phyloP scores from a whole-genome alignment of 1,140 invertebrate genomes.

The Vollenhovia emeryi region DNA sequence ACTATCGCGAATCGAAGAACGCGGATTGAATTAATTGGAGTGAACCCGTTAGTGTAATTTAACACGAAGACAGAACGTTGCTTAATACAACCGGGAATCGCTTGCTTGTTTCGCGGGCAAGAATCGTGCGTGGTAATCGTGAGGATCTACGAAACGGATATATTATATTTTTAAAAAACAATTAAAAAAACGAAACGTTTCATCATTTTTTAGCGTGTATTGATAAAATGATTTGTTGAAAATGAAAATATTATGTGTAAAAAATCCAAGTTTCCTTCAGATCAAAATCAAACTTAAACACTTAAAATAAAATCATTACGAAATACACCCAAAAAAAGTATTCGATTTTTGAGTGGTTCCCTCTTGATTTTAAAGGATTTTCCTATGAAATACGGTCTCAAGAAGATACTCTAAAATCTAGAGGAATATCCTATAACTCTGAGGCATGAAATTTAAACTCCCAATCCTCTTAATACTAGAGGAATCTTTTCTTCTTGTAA shows the following conservation, averaged over 20 bases:
- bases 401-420: too few relatives aligned
- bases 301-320: too few relatives aligned
- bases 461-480: too few relatives aligned
- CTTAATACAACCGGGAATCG: constrained; percentile 28
- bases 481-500: too few relatives aligned
- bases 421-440: too few relatives aligned
- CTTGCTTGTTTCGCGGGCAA: not conserved
- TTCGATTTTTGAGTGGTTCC: too few relatives aligned
- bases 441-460: too few relatives aligned
- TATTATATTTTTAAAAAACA: not conserved
- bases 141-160: not conserved
- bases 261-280: not conserved
- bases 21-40: constrained; percentile 49
- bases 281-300: not conserved
- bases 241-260: not conserved
- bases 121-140: not conserved
- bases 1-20: constrained; percentile 26
- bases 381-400: too few relatives aligned
- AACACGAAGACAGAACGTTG: constrained; percentile 34
- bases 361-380: too few relatives aligned
- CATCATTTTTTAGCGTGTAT: not conserved
- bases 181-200: not conserved
- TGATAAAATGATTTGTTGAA: not conserved
- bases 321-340: too few relatives aligned
- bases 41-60: constrained; percentile 14